Base-by-base conservation (phyloP, 1,140 invertebrate genomes). In the Danaus plexippus region DNA sequence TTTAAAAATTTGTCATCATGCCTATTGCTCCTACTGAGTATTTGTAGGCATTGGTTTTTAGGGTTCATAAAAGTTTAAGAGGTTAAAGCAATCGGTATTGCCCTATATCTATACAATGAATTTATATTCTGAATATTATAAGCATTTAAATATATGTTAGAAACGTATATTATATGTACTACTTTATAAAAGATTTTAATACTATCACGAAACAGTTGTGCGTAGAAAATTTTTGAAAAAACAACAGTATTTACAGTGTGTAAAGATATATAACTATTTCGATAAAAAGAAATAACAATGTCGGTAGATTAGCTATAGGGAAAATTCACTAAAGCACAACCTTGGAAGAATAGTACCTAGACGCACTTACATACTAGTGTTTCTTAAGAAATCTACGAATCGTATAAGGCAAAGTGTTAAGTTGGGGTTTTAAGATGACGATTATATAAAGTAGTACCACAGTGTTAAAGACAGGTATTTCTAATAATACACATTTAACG, bases 301-400 rank as follows among this genome's bases (percentile, higher is more conserved):
- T 77, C 61, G 67, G 52, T 73, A 75, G 66, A 75, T 66, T 58
- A 73, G 69, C 52, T 75, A 72, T 83, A 75, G 76, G 77, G 71
- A 73, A 82, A 84, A 75, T 78, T 80, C 80, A 83, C 78, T 80
- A 85, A 86, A 85, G 83, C 83, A 85, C 81, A 86, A 86, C 83
- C 83, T 79, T 86, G 80, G 83, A 85, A 85, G 77, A 86, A 80
- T 86, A 86, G 80, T 86, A 86, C 61, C 81, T 86, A 83, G 71
- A 82, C 62, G 78, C 71, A 58, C 80, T 86, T 86, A 86, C 71
- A 59, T 12, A 77, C 82, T 85, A 85, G 65, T 77, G 68, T 81
- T 68, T 77, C 75, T 75, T 83, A 82, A 77, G 76, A 82, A 67
- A 73, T 75, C 63, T 80, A 71, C 75, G 73, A 76, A 76, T 80